These are phyloP conservation scores for Hyperoodon ampullatus DNA, from an alignment of 2,113 vertebrate species.

Conservation along the genomic window DNA sequence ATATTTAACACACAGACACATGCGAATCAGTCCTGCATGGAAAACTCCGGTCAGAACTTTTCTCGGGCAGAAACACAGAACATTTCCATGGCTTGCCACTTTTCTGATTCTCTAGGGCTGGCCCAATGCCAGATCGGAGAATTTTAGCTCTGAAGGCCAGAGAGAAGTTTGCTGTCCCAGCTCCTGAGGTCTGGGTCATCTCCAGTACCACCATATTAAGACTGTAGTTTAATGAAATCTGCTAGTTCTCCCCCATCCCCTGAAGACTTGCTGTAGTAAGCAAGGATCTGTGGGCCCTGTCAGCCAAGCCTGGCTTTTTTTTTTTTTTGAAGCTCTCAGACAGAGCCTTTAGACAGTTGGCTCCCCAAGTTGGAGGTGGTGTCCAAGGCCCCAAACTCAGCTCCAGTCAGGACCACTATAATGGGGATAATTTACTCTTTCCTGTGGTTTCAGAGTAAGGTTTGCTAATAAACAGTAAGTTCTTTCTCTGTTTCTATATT, in stretches of 20 bases:
- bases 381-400: background rate
- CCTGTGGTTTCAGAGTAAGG: background rate
- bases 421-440: background rate
- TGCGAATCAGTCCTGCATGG: background rate
- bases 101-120: constrained; percentile 23
- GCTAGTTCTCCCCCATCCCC: background rate
- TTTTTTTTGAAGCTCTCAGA: background rate
- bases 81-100: constrained; percentile 47
- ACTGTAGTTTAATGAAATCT: constrained; percentile 12
- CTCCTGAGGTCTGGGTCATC: constrained; percentile 35
- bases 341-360: background rate
- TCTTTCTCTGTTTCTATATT: constrained; percentile 5
- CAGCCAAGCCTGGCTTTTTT: background rate
- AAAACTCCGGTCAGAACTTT: constrained; percentile 52
- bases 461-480: background rate
- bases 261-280: constrained; percentile 4
- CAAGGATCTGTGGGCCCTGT: background rate
- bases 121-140: background rate
- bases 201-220: constrained; percentile 8
- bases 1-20: background rate
- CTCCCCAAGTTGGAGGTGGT: background rate
- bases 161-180: constrained; percentile 12
- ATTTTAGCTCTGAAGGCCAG: constrained; percentile 9
- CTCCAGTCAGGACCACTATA: background rate
- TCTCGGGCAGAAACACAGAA: constrained; percentile 18